Conservation (phyloP, 1,140 invertebrate genomes). For the Lethrus apterus region DNA sequence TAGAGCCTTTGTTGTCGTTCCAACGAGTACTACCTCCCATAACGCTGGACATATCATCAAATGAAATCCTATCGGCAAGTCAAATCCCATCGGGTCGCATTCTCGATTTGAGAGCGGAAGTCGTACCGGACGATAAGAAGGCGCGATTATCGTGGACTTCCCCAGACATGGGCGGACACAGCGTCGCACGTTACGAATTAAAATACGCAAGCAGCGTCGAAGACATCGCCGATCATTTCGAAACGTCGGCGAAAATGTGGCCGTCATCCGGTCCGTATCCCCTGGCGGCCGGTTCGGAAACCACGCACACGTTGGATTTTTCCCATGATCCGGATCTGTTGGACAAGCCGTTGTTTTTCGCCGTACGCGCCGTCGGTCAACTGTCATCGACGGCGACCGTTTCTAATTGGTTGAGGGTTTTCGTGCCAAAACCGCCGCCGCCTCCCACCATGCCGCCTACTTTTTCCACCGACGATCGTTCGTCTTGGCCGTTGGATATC, state of each 20-base stretch:
- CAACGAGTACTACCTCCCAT: slow-evolving; percentile 43
- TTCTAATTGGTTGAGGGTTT: slow-evolving; percentile 50
- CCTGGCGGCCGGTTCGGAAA: slow-evolving; percentile 41
- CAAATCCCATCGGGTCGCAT: slow-evolving; percentile 39
- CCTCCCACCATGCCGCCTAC: slow-evolving; percentile 41
- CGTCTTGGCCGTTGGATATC: slow-evolving; percentile 34
- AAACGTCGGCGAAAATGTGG: slow-evolving; percentile 38
- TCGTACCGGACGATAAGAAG: slow-evolving; percentile 39
- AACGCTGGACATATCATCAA: slow-evolving; percentile 37
- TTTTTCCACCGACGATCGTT: slow-evolving; percentile 31
- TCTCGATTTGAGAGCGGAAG: slow-evolving; percentile 43
- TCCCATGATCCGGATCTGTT: slow-evolving; percentile 40
- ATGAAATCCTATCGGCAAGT: slow-evolving; percentile 32
- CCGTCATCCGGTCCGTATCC: slow-evolving; percentile 38
- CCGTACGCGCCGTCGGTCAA: slow-evolving; percentile 44
- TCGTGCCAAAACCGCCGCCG: slow-evolving; percentile 45
- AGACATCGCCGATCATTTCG: slow-evolving; percentile 44
- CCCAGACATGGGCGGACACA: slow-evolving; percentile 46
- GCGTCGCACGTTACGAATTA: slow-evolving; percentile 46
- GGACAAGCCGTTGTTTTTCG: slow-evolving; percentile 46
- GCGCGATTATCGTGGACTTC: slow-evolving; percentile 48
- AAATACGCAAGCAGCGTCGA: slow-evolving; percentile 39
- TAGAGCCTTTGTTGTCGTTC: slow-evolving; percentile 42
- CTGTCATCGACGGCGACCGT: slow-evolving; percentile 41
- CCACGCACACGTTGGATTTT: slow-evolving; percentile 43